These are phyloP conservation scores for Cariama cristata DNA, from an alignment of 2,113 vertebrate genomes.

Conservation along the genomic window DNA sequence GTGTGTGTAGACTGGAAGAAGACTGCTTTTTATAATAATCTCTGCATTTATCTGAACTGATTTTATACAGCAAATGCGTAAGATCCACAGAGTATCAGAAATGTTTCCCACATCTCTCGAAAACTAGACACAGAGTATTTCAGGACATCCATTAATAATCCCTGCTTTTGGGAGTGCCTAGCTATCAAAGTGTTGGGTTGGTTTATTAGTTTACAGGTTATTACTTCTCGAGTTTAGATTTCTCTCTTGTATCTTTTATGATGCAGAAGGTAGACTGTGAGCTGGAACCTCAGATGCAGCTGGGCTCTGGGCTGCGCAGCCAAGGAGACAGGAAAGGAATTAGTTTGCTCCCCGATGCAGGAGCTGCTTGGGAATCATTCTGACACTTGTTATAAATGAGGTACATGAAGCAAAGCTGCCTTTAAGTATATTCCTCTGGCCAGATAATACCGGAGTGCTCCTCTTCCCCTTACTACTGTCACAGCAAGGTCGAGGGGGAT, in stretches of 20 bases:
- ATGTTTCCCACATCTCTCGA: conserved; percentile 1
- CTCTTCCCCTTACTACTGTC: not conserved
- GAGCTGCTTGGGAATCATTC: conserved; percentile 42
- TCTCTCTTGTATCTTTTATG: conserved; percentile 71
- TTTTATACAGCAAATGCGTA: not conserved
- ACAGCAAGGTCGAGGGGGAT: not conserved
- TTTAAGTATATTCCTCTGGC: not conserved
- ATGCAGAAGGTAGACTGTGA: conserved; percentile 57
- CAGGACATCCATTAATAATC: conserved; percentile 63
- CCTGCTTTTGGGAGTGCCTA: conserved; percentile 9
- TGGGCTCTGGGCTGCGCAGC: not conserved
- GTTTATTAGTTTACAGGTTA: conserved; percentile 77
- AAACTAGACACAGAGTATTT: conserved; percentile 26
- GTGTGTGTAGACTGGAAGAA: not conserved
- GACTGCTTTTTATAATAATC: not conserved
- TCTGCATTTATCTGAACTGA: not conserved
- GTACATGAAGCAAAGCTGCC: not conserved
- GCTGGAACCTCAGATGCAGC: conserved; percentile 47
- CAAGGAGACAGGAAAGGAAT: conserved; percentile 46
- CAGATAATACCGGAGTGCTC: not conserved
- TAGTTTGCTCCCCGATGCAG: conserved; percentile 29
- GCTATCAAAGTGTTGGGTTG: conserved; percentile 53
- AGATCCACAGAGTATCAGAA: conserved; percentile 4
- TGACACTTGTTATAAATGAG: conserved; percentile 38
- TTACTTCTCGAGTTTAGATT: conserved; percentile 68